Conservation (phyloP, 2,888 invertebrate genomes). For the Philopedon plagiatum region DNA sequence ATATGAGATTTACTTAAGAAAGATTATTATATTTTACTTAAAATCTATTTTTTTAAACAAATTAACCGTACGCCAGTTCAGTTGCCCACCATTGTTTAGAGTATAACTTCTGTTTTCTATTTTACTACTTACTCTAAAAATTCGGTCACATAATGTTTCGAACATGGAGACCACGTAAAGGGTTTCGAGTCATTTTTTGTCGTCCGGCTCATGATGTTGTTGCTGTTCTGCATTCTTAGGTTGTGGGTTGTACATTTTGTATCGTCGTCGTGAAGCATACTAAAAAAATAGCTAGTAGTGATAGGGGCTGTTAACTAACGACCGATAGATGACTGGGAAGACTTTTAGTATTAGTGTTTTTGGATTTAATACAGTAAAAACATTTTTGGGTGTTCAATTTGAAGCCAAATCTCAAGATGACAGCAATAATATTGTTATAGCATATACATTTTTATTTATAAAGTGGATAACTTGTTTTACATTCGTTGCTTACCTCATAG, state of each 20-base stretch:
- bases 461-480: background rate
- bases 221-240: conserved; percentile 66
- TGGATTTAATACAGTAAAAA: too few relatives aligned
- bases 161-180: conserved; percentile 92
- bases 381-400: too few relatives aligned
- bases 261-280: conserved; percentile 87
- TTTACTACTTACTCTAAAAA: conserved; percentile 81
- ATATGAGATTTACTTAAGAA: too few relatives aligned
- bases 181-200: conserved; percentile 84
- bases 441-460: conserved; percentile 4
- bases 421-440: background rate
- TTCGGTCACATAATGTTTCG: conserved; percentile 80
- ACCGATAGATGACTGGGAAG: too few relatives aligned
- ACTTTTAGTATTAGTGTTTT: too few relatives aligned
- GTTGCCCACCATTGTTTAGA: too few relatives aligned
- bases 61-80: too few relatives aligned
- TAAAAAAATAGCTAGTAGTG: too few relatives aligned
- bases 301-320: too few relatives aligned
- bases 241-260: conserved; percentile 76
- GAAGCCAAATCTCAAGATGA: too few relatives aligned
- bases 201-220: conserved; percentile 87
- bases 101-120: background rate
- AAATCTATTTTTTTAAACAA: too few relatives aligned
- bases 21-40: too few relatives aligned
- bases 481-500: conserved; percentile 74